Evolutionary conservation across 2,888 invertebrate genomes (phyloP), one percentile per base, ranked within the genome.

Genomic region (Melolontha melolontha): DNA sequence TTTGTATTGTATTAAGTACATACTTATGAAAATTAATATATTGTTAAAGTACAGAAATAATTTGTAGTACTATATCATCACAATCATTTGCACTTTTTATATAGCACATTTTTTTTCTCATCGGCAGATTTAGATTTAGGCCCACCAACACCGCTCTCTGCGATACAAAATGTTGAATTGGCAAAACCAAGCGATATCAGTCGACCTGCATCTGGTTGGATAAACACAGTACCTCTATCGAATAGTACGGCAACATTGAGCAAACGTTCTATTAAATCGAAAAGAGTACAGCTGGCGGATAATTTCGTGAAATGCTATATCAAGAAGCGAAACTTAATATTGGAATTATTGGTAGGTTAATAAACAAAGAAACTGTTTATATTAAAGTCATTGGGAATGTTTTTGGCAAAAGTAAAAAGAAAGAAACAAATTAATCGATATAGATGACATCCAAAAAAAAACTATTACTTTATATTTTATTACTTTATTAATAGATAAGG

Each of bases 221-320:
- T 97, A 73, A 97, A 96, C 79, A 97, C 97, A n/a, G 93, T 96
- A 75, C 90, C 91, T 0, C 86, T 92, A 52, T 92, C 92, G 16
- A 84, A 90, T 75, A 85, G 90, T 81, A 84, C 86, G 12, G 89
- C 89, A 14, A 92, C 91, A 0, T 79, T 91, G 17, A 89, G 90
- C 64, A 94, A 93, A 81, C 86, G 93, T 2, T 94, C 94, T 17
- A 91, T 91, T 79, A 77, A 78, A 66, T 90, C 92, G 76, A 89
- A 94, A 79, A 86, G 91, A 62, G 88, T 90, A 72, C 83, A 85
- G 71, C 84, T 88, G 16, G 91, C 90, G 66, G 94, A 94, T 76
- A 90, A 91, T 0, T 95, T 95, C 81, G 94, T 97, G 67, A 97
- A 97, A 79, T 96, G 97, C 78, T 98, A 97, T 81, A 92, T 97